Base-by-base conservation (phyloP, 2,113 vertebrate genomes). In the Silurus glanis region DNA sequence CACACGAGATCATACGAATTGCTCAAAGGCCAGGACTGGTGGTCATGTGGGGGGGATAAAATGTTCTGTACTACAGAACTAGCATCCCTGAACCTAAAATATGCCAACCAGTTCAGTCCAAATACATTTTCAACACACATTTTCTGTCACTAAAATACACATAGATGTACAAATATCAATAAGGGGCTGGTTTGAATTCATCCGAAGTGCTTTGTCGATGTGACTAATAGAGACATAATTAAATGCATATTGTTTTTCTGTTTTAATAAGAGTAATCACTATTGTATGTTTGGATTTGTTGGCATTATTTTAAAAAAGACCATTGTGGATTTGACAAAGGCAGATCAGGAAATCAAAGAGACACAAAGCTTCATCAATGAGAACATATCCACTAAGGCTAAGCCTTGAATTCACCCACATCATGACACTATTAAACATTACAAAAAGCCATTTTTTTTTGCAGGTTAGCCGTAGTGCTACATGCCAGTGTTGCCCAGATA, bases 381-480 rank as follows among this genome's bases (percentile, higher is more conserved):
- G 80, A 72, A 25, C 28, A 82, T 53, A 21, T 86, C 59, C 51
- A 84, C 37, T 51, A 58, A 88, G 91, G 91, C 90, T 90, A 78
- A 62, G 79, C 62, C 53, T 89, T 90, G 87, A 86, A 78, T 87
- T 83, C 86, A 91, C 62, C 79, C 75, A 72, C 62, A 79, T 58
- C 28, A 49, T 82, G 85, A 81, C 85, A 82, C 78, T 82, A 69
- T 62, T 89, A 84, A 80, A 72, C 71, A 55, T 86, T 47, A n/a
- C 61, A 69, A 71, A 55, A 1, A 28, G 49, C 78, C 37, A 85
- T 91, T 87, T 37, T 87, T 37, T 37, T 53, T 86, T 83, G 59
- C 74, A 87, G 69, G 81, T 87, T 23, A 88, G 72, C 82, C 86
- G 49, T 86, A 91, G 86, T 93, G 94, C 94, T 94, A 95, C 94